Conservation (phyloP, 2,797 vertebrate species). For the Myotis pilosus region DNA sequence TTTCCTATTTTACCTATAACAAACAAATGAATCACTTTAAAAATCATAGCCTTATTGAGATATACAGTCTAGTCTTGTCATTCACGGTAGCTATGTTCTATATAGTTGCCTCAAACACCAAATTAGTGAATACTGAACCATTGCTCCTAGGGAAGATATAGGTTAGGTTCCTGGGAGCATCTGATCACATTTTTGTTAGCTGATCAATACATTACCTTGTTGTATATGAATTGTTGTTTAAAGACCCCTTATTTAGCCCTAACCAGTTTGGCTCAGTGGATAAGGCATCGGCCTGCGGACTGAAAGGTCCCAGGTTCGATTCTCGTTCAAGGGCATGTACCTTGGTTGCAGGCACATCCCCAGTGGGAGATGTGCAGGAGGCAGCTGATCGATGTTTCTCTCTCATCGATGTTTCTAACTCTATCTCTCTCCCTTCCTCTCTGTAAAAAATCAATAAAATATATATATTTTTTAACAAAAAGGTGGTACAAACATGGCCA, state of each 20-base stretch:
- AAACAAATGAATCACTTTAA: not conserved
- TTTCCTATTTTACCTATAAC: not conserved
- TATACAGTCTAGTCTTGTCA: not conserved
- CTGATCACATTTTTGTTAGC: not conserved
- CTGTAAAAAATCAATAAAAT: too few species aligned
- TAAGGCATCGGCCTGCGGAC: too few species aligned
- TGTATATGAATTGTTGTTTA: conserved; percentile 25
- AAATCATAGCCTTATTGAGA: not conserved
- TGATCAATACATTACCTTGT: not conserved
- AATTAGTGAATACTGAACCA: not conserved
- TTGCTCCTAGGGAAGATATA: not conserved
- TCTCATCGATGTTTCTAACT: too few species aligned
- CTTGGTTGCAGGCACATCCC: too few species aligned
- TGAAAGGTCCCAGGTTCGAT: too few species aligned
- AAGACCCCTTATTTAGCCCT: not conserved
- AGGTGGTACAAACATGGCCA: not conserved
- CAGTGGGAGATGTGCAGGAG: too few species aligned
- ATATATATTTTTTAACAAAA: not conserved
- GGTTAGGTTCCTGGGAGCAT: not conserved
- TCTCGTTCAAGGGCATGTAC: too few species aligned
- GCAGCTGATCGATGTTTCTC: too few species aligned
- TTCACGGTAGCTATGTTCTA: not conserved
- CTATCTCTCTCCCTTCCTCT: too few species aligned
- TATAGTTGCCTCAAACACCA: not conserved
- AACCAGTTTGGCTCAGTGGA: too few species aligned